Conservation (phyloP, 2,113 vertebrate species). For the Gallinago paraguaiae region DNA sequence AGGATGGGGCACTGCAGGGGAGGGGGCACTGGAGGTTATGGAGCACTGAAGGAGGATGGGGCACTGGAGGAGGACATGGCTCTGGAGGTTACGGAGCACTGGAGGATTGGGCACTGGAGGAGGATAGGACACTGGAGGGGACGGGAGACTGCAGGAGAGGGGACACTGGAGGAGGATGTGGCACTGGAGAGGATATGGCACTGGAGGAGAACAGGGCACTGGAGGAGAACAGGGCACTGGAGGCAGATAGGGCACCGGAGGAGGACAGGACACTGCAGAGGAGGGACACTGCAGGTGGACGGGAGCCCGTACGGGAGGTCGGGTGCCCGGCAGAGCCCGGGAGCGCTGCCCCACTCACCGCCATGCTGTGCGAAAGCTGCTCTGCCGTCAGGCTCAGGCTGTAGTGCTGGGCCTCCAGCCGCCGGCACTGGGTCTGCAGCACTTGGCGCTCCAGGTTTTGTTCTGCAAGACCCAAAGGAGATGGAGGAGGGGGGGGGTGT, state of each 20-base stretch:
- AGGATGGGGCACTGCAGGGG: too few relatives aligned
- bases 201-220: not conserved
- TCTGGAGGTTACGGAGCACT: too few relatives aligned
- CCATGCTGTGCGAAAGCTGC: constrained; percentile 96
- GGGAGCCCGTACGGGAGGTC: not conserved
- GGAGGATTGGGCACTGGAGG: not conserved
- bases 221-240: not conserved
- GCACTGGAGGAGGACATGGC: not conserved
- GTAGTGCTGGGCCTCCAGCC: constrained; percentile 95
- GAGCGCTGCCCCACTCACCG: constrained; percentile 78
- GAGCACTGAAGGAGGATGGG: not conserved
- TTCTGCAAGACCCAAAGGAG: constrained; percentile 75
- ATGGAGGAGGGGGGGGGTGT: not conserved
- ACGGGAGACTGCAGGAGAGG: not conserved
- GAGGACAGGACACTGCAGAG: not conserved
- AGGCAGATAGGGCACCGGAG: not conserved
- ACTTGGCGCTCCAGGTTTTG: constrained; percentile 95
- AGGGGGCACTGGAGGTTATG: not conserved
- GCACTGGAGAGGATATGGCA: not conserved
- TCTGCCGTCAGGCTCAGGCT: constrained; percentile 93
- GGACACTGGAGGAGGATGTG: too few relatives aligned
- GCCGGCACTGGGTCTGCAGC: constrained; percentile 91
- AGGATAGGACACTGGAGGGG: not conserved
- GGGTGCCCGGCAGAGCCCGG: not conserved
- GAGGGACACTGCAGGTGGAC: not conserved